phyloP scores from a whole-genome alignment of 2,113 vertebrate species.

The Salminus brasiliensis region DNA sequence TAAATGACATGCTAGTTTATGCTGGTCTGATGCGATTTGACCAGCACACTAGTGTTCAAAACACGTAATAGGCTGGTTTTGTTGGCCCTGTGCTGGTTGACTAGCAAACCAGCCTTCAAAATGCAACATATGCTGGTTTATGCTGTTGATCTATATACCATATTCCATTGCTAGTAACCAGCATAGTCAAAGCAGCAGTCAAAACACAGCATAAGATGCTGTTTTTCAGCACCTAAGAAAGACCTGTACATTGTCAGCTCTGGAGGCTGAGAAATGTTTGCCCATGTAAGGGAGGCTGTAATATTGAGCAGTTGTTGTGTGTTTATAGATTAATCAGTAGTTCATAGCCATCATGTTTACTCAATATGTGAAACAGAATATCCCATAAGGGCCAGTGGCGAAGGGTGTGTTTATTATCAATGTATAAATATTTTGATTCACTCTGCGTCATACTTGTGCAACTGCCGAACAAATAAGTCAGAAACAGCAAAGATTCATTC shows the following conservation, averaged over 20 bases:
- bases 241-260: not conserved
- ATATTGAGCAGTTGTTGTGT: not conserved
- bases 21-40: no score
- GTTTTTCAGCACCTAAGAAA: no score
- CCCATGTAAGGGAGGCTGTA: not conserved
- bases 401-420: constrained; percentile 8
- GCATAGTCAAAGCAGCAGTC: no score
- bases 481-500: not conserved
- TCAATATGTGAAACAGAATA: constrained; percentile 15
- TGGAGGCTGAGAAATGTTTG: not conserved
- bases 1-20: no score
- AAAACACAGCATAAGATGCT: no score
- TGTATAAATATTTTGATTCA: constrained; percentile 36
- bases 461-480: not conserved
- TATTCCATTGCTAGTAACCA: no score
- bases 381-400: not conserved
- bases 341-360: constrained; percentile 11
- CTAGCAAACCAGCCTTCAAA: no score
- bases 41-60: no score
- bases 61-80: no score
- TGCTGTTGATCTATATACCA: no score
- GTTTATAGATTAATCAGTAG: constrained; percentile 23
- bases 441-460: constrained; percentile 20
- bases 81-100: no score
- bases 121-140: no score